Evolutionary conservation across 2,888 invertebrate species (phyloP).

Genomic region (Mylabris sibirica): DNA sequence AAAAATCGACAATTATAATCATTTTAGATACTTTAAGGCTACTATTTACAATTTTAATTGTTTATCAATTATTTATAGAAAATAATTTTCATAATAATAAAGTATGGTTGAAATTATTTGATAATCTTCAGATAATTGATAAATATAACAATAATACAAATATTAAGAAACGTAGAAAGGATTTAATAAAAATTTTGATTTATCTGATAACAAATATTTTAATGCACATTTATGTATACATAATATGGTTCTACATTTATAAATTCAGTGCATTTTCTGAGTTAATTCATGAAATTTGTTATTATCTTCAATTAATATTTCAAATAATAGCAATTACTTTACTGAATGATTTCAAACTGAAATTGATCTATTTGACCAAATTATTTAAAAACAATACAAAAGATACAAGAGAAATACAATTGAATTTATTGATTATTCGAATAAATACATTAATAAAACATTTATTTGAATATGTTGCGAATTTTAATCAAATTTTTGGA

Average conservation of each 20-base stretch:
- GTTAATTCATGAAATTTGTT: neutral
- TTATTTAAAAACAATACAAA: neutral
- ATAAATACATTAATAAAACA: neutral
- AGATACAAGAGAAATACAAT: neutral
- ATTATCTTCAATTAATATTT: neutral
- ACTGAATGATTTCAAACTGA: neutral
- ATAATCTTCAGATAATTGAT: neutral
- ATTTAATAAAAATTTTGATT: neutral
- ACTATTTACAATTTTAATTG: neutral
- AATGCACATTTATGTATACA: neutral
- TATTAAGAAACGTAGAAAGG: neutral
- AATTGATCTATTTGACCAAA: neutral
- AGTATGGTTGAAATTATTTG: neutral
- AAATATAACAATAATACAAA: neutral
- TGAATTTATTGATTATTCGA: neutral
- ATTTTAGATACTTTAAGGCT: neutral
- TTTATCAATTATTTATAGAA: neutral
- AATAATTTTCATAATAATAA: neutral
- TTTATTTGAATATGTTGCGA: neutral
- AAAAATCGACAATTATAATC: no score
- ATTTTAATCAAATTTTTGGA: neutral
- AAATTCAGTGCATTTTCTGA: neutral
- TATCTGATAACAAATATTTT: neutral
- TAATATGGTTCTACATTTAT: neutral
- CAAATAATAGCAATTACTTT: neutral